phyloP scores from a whole-genome alignment of 2,797 vertebrate genomes.

The Fratercula arctica region DNA sequence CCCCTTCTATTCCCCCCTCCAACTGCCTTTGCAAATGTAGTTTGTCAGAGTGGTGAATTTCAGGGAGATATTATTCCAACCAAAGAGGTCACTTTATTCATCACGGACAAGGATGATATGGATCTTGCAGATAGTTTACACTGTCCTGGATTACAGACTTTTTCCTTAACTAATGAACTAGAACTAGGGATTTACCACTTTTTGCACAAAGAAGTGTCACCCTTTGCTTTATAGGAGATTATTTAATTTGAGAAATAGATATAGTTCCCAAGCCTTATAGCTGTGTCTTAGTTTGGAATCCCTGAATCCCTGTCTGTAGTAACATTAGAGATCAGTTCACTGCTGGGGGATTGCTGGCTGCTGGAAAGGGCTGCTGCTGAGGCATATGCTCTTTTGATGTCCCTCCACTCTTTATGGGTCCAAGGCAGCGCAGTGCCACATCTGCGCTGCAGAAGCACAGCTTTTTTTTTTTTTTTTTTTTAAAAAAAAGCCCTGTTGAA shows the following conservation, averaged over 20 bases:
- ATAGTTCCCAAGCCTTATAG: background rate
- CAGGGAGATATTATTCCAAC: background rate
- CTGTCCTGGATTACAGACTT: background rate
- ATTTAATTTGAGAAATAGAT: background rate
- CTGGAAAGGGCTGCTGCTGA: no score
- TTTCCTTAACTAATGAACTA: background rate
- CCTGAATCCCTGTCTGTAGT: background rate
- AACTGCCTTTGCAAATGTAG: background rate
- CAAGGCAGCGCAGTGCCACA: no score
- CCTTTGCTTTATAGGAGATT: background rate
- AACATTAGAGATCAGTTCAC: background rate
- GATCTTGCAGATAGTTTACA: background rate
- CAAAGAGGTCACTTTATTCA: background rate
- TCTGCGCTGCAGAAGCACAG: no score
- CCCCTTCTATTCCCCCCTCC: background rate
- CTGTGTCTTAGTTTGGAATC: background rate
- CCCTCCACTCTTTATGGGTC: no score
- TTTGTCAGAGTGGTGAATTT: background rate
- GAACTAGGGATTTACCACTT: background rate
- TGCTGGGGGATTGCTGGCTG: no score
- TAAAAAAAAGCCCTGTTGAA: no score
- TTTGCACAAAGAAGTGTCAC: background rate
- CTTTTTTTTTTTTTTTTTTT: no score
- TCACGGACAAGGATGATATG: background rate
- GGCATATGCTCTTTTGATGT: no score